Conservation (phyloP, 2,888 invertebrate genomes). For the Drosophila emarginata region DNA sequence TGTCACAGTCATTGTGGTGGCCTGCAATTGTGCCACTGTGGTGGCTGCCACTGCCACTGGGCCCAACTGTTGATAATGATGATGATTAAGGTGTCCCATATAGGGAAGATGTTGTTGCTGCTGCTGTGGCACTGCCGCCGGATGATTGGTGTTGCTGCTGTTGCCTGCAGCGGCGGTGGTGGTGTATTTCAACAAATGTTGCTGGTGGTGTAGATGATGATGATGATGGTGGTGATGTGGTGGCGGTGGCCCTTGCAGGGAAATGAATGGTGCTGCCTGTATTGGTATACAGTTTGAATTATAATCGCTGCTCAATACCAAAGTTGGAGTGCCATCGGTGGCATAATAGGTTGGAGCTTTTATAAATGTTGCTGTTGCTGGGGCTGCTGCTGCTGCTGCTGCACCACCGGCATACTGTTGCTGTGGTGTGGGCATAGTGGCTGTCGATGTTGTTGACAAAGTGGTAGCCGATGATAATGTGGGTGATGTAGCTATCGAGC, state of each 20-base stretch:
- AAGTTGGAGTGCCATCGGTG: constrained; percentile 69
- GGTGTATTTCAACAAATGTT: constrained; percentile 63
- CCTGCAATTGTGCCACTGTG: constrained; percentile 66
- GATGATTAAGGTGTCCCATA: constrained; percentile 61
- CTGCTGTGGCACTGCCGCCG: neutral
- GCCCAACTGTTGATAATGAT: constrained; percentile 44
- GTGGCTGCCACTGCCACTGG: constrained; percentile 60
- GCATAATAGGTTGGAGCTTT: constrained; percentile 73
- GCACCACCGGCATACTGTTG: constrained; percentile 54
- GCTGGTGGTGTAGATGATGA: constrained; percentile 47
- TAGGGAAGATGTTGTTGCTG: constrained; percentile 56
- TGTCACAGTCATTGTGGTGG: constrained; percentile 66
- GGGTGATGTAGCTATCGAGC: constrained; percentile 78
- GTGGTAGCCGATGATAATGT: constrained; percentile 76
- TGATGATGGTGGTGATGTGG: constrained; percentile 47
- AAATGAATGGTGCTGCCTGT: constrained; percentile 71
- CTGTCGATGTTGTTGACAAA: constrained; percentile 79
- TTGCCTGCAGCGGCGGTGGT: constrained; percentile 15
- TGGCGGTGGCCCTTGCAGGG: constrained; percentile 51
- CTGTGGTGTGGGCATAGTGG: constrained; percentile 77
- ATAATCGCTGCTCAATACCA: constrained; percentile 78
- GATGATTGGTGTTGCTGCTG: constrained; percentile 46
- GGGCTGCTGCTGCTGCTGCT: constrained; percentile 19
- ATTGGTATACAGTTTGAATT: constrained; percentile 80
- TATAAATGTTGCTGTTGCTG: constrained; percentile 60